Percentiles rank a stretch among this genome's conserved stretches.
Conservation (phyloP, 1,140 invertebrate species). For the Radopholus similis region DNA sequence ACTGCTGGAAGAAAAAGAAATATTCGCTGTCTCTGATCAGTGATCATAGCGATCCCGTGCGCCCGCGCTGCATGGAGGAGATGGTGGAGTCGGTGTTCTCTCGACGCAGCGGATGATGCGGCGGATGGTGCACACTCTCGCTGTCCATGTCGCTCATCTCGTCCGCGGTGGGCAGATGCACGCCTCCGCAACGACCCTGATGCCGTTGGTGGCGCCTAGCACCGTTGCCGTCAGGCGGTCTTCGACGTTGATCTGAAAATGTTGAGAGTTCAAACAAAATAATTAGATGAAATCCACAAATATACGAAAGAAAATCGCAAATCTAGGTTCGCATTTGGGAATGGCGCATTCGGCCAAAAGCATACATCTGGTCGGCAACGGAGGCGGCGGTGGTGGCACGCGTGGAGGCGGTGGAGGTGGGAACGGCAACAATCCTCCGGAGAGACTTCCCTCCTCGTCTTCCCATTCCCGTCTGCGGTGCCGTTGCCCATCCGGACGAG, state of each 20-base stretch:
- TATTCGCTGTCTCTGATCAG: background rate
- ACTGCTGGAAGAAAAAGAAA: too few relatives aligned
- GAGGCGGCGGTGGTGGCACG: constrained; percentile 10
- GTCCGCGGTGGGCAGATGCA: background rate
- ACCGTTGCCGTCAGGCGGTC: background rate
- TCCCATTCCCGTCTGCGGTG: too few relatives aligned
- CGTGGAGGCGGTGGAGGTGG: constrained; percentile 11
- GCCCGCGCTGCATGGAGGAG: background rate
- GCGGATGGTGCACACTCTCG: background rate
- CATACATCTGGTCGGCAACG: constrained; percentile 7
- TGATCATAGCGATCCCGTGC: background rate
- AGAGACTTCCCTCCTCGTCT: too few relatives aligned
- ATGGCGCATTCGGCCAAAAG: background rate
- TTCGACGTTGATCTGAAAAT: background rate
- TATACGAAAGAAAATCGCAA: background rate
- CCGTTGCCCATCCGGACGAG: too few relatives aligned
- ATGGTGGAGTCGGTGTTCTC: constrained; percentile 18
- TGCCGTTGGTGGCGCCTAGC: background rate
- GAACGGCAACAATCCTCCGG: background rate
- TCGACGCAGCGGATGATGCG: background rate
- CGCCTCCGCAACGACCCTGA: background rate
- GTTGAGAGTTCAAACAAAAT: background rate
- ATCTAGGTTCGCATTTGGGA: background rate
- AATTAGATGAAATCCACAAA: background rate
- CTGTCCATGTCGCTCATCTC: background rate